A percentile compares a stretch with the other conserved stretches of the same genome.
Conservation (phyloP, 2,888 invertebrate species). For the Scaptomyza cyrtandrae region DNA sequence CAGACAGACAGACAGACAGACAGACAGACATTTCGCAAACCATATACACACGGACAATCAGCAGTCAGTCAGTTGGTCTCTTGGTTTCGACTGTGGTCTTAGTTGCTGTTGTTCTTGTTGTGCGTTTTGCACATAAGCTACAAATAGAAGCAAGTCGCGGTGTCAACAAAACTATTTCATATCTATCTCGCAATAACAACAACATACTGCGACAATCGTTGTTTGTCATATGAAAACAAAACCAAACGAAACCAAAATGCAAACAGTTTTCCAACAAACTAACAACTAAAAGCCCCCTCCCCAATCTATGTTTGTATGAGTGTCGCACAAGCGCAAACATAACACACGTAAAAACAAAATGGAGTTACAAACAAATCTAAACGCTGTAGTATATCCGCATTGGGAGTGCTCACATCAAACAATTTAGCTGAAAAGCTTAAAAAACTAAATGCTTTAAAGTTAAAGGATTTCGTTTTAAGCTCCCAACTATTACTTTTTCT, state of each 20-base stretch:
- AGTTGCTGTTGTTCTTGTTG: neutral
- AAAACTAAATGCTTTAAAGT: neutral
- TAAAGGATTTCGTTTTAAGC: neutral
- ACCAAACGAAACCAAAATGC: conserved; percentile 25
- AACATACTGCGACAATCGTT: conserved; percentile 46
- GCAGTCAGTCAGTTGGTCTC: conserved; percentile 47
- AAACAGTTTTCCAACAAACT: conserved; percentile 32
- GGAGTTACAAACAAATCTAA: conserved; percentile 61
- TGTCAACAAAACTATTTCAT: conserved; percentile 48
- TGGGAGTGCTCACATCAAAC: conserved; percentile 12
- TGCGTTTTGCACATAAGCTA: conserved; percentile 32
- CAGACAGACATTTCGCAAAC: conserved; percentile 10
- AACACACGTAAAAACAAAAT: conserved; percentile 63
- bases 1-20: conserved; percentile 25
- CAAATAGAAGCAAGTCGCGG: conserved; percentile 36
- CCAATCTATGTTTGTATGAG: conserved; percentile 21
- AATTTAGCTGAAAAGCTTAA: conserved; percentile 5
- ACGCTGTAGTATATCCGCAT: conserved; percentile 29
- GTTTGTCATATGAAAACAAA: conserved; percentile 20
- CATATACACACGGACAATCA: conserved; percentile 25
- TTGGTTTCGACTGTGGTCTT: conserved; percentile 9
- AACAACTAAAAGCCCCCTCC: conserved; percentile 20
- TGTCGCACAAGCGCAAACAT: conserved; percentile 33
- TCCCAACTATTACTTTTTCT: neutral
- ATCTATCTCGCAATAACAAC: conserved; percentile 45